Percentiles rank a stretch among this genome's conserved stretches.
Conservation (phyloP, 2,113 vertebrate species). For the Genyomyrus donnyi region DNA sequence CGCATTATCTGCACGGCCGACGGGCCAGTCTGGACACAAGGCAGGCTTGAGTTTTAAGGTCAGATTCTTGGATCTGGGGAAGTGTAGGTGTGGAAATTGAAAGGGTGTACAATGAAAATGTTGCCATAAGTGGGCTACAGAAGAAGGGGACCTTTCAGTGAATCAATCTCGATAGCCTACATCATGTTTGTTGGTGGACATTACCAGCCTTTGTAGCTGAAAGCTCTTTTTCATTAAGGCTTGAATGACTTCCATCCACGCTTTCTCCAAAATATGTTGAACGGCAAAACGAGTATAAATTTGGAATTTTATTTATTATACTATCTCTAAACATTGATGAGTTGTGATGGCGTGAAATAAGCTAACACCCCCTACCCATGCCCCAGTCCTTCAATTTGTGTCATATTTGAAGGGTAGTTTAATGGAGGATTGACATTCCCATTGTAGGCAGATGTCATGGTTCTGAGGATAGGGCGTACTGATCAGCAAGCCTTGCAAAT, state of each 20-base stretch:
- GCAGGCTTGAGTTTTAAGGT: slow-evolving; percentile 40
- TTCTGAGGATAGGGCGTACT: neutral
- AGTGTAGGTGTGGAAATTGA: slow-evolving; percentile 50
- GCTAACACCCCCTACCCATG: slow-evolving; percentile 22
- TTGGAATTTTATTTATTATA: neutral
- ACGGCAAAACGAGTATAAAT: neutral
- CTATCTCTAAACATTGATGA: neutral
- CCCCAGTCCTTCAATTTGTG: neutral
- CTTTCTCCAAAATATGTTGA: neutral
- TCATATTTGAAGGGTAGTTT: slow-evolving; percentile 40
- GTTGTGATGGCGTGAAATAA: slow-evolving; percentile 1
- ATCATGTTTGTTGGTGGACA: neutral
- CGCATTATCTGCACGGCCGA: slow-evolving; percentile 27
- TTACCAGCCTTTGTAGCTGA: neutral
- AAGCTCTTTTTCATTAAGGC: neutral
- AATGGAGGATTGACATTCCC: slow-evolving; percentile 35
- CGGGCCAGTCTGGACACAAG: neutral
- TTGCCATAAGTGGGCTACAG: slow-evolving; percentile 41
- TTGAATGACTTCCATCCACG: neutral
- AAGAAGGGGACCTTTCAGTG: slow-evolving; percentile 41
- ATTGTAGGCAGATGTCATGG: slow-evolving; percentile 30
- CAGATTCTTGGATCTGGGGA: slow-evolving; percentile 25
- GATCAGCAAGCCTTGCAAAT: neutral
- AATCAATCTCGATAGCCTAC: slow-evolving; percentile 24
- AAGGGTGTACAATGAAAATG: slow-evolving; percentile 32